These are phyloP conservation scores for Cremastobaeus sp. DNA, from an alignment of 2,888 invertebrate genomes.

Conservation along the genomic window DNA sequence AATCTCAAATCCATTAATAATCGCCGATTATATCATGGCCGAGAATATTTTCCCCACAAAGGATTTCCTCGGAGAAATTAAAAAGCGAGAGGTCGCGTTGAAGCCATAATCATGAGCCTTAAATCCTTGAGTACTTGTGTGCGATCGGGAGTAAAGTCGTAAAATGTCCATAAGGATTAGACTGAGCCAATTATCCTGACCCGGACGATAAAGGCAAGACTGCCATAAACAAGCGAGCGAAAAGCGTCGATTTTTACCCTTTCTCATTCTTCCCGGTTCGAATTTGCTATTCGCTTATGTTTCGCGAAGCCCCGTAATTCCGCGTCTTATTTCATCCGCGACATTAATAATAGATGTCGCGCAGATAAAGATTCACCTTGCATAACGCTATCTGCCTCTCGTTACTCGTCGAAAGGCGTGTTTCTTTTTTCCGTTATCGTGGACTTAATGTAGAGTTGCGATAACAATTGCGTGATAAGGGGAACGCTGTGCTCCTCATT, in stretches of 20 bases:
- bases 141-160: conserved; percentile 48
- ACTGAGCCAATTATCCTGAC: conserved; percentile 57
- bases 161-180: conserved; percentile 55
- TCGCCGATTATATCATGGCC: too few relatives aligned
- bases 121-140: conserved; percentile 34
- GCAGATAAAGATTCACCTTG: conserved; percentile 58
- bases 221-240: conserved; percentile 34
- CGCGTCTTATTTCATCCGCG: conserved; percentile 44
- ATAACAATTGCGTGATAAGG: conserved; percentile 54
- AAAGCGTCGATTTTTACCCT: conserved; percentile 1
- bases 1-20: too few relatives aligned
- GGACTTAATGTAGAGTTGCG: conserved; percentile 53
- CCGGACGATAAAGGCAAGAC: conserved; percentile 40
- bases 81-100: conserved; percentile 22
- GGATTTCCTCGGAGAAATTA: conserved; percentile 11
- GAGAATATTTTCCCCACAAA: background rate
- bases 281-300: conserved; percentile 5
- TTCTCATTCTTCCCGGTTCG: conserved; percentile 4
- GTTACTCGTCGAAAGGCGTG: conserved; percentile 57
- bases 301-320: background rate
- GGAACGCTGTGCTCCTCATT: conserved; percentile 47
- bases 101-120: conserved; percentile 38
- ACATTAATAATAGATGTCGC: conserved; percentile 60
- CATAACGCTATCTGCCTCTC: conserved; percentile 48
- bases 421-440: conserved; percentile 57